Evolutionary conservation across 2,797 vertebrate genomes (phyloP).

Genomic region (Peromyscus eremicus): DNA sequence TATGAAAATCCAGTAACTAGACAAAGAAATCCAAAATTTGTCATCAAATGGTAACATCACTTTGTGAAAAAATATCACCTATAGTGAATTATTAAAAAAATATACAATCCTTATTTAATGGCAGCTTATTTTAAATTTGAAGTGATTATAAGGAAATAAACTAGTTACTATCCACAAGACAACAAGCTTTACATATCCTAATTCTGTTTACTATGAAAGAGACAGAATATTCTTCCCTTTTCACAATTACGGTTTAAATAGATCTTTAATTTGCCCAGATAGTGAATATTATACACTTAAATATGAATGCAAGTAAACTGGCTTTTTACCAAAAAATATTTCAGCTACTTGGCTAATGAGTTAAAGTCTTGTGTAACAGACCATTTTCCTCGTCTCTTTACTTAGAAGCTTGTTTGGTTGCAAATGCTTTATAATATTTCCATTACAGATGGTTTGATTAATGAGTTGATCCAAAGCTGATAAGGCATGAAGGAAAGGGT

Average conservation of each 20-base stretch:
- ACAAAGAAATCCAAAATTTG: conserved; percentile 38
- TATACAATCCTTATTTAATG: neutral
- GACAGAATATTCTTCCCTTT: neutral
- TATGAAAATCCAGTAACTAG: neutral
- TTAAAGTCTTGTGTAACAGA: conserved; percentile 51
- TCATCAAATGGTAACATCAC: neutral
- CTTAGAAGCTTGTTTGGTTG: neutral
- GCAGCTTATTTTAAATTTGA: conserved; percentile 14
- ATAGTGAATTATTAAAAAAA: conserved; percentile 41
- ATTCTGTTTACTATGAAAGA: conserved; percentile 49
- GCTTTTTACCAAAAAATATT: conserved; percentile 34
- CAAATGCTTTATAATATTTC: conserved; percentile 57
- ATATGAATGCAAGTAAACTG: neutral
- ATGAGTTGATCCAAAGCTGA: conserved; percentile 51
- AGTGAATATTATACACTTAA: conserved; percentile 42
- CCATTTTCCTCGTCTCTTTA: conserved; percentile 47
- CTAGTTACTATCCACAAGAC: conserved; percentile 28
- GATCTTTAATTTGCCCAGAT: conserved; percentile 54
- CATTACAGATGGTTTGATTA: conserved; percentile 26
- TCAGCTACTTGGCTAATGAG: conserved; percentile 41
- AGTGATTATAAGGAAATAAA: conserved; percentile 47
- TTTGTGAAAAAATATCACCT: conserved; percentile 45
- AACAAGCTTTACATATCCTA: neutral
- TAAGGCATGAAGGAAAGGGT: neutral
- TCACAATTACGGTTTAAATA: conserved; percentile 45